These are phyloP conservation scores for Chinchilla lanigera DNA, from an alignment of 2,113 vertebrate species.

Conservation along the genomic window DNA sequence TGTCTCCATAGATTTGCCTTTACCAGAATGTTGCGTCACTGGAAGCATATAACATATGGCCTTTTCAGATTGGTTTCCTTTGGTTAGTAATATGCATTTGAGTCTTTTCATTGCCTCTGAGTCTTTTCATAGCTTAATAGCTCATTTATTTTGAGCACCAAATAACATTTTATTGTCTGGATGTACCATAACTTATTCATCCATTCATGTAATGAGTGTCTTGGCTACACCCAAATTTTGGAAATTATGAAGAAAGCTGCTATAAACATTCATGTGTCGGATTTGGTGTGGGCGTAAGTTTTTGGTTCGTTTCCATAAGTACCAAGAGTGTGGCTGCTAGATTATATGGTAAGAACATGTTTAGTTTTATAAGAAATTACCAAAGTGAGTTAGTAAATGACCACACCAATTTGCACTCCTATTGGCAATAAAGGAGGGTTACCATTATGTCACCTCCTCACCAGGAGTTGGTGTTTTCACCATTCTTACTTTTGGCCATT, in stretches of 20 bases:
- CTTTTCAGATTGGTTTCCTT: background rate
- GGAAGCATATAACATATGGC: background rate
- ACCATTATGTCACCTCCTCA: background rate
- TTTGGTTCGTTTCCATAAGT: background rate
- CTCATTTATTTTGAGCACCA: background rate
- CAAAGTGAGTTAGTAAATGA: background rate
- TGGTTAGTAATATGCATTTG: background rate
- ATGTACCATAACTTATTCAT: background rate
- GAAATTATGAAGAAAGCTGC: background rate
- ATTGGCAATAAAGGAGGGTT: background rate
- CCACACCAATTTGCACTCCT: background rate
- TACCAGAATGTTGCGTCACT: background rate
- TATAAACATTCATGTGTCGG: background rate
- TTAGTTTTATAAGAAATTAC: background rate
- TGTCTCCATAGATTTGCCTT: background rate
- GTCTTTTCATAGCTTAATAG: background rate
- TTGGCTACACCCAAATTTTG: background rate
- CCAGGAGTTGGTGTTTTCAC: background rate
- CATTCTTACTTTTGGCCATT: background rate
- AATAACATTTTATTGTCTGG: background rate
- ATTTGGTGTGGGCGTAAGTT: background rate
- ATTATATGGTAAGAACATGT: background rate
- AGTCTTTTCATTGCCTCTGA: background rate
- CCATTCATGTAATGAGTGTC: background rate
- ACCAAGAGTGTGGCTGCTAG: background rate